Evolutionary conservation across 2,888 invertebrate species (phyloP).

Genomic region (Corbicula japonica): DNA sequence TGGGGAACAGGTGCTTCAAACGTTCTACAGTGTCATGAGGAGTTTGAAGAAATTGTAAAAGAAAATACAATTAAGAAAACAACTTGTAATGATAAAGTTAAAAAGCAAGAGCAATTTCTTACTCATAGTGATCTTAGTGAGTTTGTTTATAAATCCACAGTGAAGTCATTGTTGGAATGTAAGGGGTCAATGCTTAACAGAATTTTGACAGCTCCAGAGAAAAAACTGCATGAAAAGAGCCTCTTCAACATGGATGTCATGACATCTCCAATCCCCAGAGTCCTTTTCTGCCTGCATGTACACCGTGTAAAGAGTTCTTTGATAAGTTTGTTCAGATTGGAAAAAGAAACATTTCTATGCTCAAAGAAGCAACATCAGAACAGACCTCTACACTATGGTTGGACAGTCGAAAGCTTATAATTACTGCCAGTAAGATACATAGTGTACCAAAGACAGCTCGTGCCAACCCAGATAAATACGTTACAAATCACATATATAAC

Average conservation of each 20-base stretch:
- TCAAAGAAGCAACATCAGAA: slow-evolving; percentile 3
- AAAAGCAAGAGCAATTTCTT: slow-evolving; percentile 15
- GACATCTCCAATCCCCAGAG: not conserved
- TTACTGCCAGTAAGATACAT: slow-evolving; percentile 27
- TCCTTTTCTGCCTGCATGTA: not conserved
- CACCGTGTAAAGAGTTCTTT: slow-evolving; percentile 17
- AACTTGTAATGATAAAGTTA: not conserved
- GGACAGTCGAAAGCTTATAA: slow-evolving; percentile 26
- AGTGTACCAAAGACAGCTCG: slow-evolving; percentile 35
- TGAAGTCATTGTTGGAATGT: slow-evolving; percentile 20
- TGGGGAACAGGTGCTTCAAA: slow-evolving; percentile 40
- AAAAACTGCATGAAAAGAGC: not conserved
- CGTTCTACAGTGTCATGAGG: slow-evolving; percentile 12
- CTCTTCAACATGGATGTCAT: slow-evolving; percentile 13
- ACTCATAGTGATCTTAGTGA: slow-evolving; percentile 14
- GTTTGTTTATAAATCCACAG: not conserved
- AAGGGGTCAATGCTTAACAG: slow-evolving; percentile 35
- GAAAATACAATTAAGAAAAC: not conserved
- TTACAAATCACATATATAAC: slow-evolving; percentile 25
- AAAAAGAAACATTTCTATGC: not conserved
- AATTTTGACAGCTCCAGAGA: slow-evolving; percentile 29
- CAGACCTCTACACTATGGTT: slow-evolving; percentile 33
- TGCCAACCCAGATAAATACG: slow-evolving; percentile 33
- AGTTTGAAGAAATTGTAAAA: slow-evolving; percentile 18
- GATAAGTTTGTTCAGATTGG: slow-evolving; percentile 17